These are phyloP conservation scores for Eustalomyia histrio DNA, from an alignment of 2,888 invertebrate genomes.

Conservation along the genomic window DNA sequence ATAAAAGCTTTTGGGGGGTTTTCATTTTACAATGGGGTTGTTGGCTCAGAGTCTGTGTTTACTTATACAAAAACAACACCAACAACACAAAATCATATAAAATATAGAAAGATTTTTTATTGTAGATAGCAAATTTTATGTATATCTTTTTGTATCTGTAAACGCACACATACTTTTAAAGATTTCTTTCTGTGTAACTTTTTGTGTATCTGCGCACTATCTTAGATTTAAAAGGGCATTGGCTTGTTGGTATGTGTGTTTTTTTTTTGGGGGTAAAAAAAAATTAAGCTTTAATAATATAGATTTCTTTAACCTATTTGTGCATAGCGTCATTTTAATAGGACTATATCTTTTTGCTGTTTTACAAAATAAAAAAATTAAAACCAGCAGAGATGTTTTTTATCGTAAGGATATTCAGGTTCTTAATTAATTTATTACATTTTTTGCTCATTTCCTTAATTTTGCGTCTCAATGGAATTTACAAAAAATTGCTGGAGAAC, in stretches of 20 bases:
- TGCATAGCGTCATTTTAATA: too few species aligned
- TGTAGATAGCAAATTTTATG: conserved; percentile 49
- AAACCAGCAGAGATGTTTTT: too few species aligned
- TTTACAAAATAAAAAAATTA: too few species aligned
- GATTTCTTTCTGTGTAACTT: conserved; percentile 24
- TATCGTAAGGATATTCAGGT: too few species aligned
- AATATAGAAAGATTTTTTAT: conserved; percentile 50
- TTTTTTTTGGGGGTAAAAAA: conserved; percentile 8
- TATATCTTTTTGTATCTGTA: conserved; percentile 54
- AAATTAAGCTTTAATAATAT: conserved; percentile 23
- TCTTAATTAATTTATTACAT: too few species aligned
- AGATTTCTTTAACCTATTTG: conserved; percentile 58
- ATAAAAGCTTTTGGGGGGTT: conserved; percentile 23
- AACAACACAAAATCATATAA: conserved; percentile 44
- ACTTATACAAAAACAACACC: not conserved
- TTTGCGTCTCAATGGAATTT: too few species aligned
- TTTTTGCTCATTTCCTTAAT: too few species aligned
- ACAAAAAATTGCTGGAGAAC: too few species aligned
- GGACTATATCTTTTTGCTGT: too few species aligned
- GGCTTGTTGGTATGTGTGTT: conserved; percentile 31
- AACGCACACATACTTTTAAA: conserved; percentile 29
- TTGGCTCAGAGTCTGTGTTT: conserved; percentile 62
- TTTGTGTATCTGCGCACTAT: conserved; percentile 52
- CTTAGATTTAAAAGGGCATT: conserved; percentile 60
- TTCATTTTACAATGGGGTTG: conserved; percentile 45